Evolutionary conservation across 1,140 invertebrate species (phyloP).

Genomic region (Diorhabda elongata): DNA sequence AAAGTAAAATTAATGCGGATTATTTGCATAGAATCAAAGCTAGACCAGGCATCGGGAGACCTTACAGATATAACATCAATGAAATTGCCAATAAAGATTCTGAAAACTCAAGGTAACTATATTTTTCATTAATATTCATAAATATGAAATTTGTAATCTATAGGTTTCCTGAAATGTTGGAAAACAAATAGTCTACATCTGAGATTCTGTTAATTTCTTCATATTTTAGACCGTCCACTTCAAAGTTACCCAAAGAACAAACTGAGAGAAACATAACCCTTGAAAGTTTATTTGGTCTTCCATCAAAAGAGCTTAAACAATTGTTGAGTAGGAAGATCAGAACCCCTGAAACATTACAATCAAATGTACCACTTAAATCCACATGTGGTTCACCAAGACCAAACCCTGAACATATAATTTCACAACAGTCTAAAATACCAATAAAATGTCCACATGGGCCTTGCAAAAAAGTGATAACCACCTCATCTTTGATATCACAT

Average conservation of each 20-base stretch:
- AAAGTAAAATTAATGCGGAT: constrained; percentile 18
- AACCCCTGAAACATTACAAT: not conserved
- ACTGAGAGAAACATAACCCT: constrained; percentile 24
- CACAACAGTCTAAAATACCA: constrained; percentile 32
- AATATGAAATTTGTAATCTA: not conserved
- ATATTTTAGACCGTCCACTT: not conserved
- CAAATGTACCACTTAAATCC: too few relatives aligned
- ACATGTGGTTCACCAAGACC: not conserved
- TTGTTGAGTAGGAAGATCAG: constrained; percentile 22
- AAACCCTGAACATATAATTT: constrained; percentile 15
- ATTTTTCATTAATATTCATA: too few relatives aligned
- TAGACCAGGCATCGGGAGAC: constrained; percentile 38
- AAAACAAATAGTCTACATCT: not conserved
- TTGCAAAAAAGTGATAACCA: constrained; percentile 39
- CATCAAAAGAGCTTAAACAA: constrained; percentile 29
- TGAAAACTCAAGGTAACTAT: constrained; percentile 17
- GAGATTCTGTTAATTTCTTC: too few relatives aligned
- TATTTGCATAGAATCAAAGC: constrained; percentile 24
- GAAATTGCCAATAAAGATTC: constrained; percentile 10
- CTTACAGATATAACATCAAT: constrained; percentile 30
- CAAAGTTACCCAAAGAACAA: not conserved
- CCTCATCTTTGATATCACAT: constrained; percentile 39
- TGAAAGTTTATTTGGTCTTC: constrained; percentile 35
- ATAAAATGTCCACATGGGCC: constrained; percentile 39
- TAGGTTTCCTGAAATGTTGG: constrained; percentile 18